Conservation (phyloP, 2,888 invertebrate genomes). For the Hermaeophaga mercurialis region DNA sequence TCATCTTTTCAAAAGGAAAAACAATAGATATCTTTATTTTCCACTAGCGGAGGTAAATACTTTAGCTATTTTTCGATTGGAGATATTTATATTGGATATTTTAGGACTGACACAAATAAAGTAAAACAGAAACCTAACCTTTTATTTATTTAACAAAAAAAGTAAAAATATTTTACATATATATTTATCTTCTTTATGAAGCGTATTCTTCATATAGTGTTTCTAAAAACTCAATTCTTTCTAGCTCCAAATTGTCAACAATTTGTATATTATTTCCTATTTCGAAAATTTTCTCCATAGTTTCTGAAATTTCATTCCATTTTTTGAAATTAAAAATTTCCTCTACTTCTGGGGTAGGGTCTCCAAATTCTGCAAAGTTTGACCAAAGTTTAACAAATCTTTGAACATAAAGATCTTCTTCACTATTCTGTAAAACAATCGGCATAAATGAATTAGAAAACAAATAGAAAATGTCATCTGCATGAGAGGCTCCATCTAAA, state of each 20-base stretch:
- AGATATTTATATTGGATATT: too few species aligned
- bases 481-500: conserved; percentile 47
- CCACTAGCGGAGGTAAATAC: too few species aligned
- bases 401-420: conserved; percentile 45
- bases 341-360: conserved; percentile 45
- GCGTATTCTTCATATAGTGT: conserved; percentile 39
- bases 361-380: conserved; percentile 49
- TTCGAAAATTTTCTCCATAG: conserved; percentile 45
- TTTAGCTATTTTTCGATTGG: too few species aligned
- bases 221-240: conserved; percentile 50
- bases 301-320: conserved; percentile 45
- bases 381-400: conserved; percentile 51
- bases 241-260: conserved; percentile 42
- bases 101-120: too few species aligned
- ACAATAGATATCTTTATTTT: too few species aligned
- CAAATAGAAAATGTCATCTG: conserved; percentile 49
- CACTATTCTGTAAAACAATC: conserved; percentile 33
- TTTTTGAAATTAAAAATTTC: conserved; percentile 39
- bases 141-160: too few species aligned
- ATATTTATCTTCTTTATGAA: conserved; percentile 1
- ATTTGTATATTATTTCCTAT: conserved; percentile 45
- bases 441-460: conserved; percentile 42
- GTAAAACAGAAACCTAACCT: too few species aligned
- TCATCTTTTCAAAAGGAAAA: too few species aligned
- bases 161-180: too few species aligned